Evolutionary conservation across 2,888 invertebrate species (phyloP), one percentile per base, ranked within the genome.

Genomic region (Amblyjoppa fuscipennis): DNA sequence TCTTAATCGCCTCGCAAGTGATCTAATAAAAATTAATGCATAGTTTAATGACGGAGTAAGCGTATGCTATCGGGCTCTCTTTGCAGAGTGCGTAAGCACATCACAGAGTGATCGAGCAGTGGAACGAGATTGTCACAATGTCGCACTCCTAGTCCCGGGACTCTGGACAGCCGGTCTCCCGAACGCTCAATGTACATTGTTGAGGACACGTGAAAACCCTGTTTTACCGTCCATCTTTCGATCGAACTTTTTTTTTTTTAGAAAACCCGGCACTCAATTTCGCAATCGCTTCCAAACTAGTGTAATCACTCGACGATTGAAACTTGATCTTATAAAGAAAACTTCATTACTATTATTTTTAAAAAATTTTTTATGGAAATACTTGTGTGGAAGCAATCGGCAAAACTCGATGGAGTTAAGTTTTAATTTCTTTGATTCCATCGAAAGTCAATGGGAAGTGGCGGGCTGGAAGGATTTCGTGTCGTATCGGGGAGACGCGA

Each of bases 51-150:
- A 66, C 25, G 6, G 74, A 74, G 61, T 51, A 68, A 83, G 71
- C 73, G 77, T 59, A 73, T 49, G 53, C 70, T 34, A 59, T 59
- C 45, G 4, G 20, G 41, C 53, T 28, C 59, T 71, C 71, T 64
- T 49, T 2, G 51, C 68, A 77, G 66, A 74, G 75, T 45, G 53
- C 49, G 25, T 51, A 79, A 79, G 79, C 53, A 76, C 85, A 76
- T 83, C 76, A 73, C 80, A 73, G 68, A 83, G 74, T 53, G 70
- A 20, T 56, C 75, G 66, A 70, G 49, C 80, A 59, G 25, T 66
- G 64, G 41, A 64, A 49, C 66, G 41, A 73, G 20, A 75, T 61
- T 13, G 11, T 64, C 61, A 34, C 28, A 31, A 64, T 31, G 31
- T 64, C 61, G 34, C 61, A 64, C 34, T 31, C 61, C 61, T 13